Evolutionary conservation across 2,797 vertebrate species (phyloP), one percentile per base, ranked within the genome.

Genomic region (Antennarius maculatus): DNA sequence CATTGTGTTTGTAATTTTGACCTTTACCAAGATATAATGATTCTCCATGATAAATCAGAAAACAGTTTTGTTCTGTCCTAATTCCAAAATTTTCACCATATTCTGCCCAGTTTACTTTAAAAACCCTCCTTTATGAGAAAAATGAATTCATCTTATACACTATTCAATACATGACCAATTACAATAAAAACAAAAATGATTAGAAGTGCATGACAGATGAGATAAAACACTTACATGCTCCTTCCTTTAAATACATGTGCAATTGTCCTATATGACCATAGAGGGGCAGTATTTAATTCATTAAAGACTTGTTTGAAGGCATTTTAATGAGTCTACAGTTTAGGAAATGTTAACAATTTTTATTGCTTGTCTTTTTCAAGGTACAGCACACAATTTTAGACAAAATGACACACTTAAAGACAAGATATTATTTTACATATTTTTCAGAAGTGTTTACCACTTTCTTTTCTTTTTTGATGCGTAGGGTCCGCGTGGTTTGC

Each of bases 401-500:
- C 34, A 75, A 6, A 37, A 9, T 27, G 7, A 12, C 28, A 29
- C 2, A 14, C 42, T 0, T 16, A 15, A 16, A 27, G 3, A 54
- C 53, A 4, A 27, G 9, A 1, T 18, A 4, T 43, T 29, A 5
- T 31, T 71, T 46, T 6, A 34, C 6, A 12, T 18, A 5, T 46
- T 71, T 54, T 55, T 23, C 23, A 23, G 23, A 23, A 13, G 13
- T 13, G 13, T 15, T 6, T 13, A 43, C 14, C 14, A 5, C 42
- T 43, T 41, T 14, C 13, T 43, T 6, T 43, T 43, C 56, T 53
- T 69, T 64, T 31, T 70, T 66, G 23, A 18, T 61, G 62, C 48
- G 5, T 78, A 99, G 97, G 97, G 97, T 77, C 96, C 95, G 27
- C 90, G 97, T 88, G 97, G 97, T 83, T 91, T 99, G 71, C 90